Percentiles rank a stretch among this genome's conserved stretches.
Evolutionary conservation across 2,113 vertebrate species (phyloP).

Genomic region (Cricetomys ansorgei): DNA sequence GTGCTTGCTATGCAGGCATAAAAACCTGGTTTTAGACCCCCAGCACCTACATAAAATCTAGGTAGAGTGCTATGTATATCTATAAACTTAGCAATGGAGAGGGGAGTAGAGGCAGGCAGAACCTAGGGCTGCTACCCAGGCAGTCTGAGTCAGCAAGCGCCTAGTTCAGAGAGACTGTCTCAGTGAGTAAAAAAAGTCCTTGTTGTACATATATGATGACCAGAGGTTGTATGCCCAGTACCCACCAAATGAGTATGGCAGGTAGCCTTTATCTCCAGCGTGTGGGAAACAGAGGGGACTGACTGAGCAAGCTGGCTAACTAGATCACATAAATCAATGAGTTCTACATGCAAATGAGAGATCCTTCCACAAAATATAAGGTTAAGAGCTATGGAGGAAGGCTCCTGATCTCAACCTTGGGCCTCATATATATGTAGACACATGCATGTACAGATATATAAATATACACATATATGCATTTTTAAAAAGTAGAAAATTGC

Average conservation of each 20-base stretch:
- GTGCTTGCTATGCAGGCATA: background rate
- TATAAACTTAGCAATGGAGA: background rate
- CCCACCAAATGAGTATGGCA: background rate
- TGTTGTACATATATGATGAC: background rate
- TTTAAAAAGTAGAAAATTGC: too few species aligned
- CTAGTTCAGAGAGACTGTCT: background rate
- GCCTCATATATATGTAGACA: background rate
- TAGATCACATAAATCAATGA: background rate
- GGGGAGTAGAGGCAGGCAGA: background rate
- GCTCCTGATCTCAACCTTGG: background rate
- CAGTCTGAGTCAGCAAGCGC: background rate
- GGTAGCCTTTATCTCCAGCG: background rate
- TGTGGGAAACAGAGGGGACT: background rate
- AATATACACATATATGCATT: background rate
- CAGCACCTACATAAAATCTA: background rate
- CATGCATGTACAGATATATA: background rate
- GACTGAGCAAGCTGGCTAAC: background rate
- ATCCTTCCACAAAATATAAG: background rate
- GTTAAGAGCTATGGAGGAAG: background rate
- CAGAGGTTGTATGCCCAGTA: background rate
- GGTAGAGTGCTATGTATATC: background rate
- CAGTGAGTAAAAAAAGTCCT: background rate
- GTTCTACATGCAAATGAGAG: background rate
- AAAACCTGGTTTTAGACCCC: background rate
- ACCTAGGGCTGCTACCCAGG: background rate